Evolutionary conservation across 1,140 invertebrate species (phyloP).

Genomic region (Sminthurides bifidus): DNA sequence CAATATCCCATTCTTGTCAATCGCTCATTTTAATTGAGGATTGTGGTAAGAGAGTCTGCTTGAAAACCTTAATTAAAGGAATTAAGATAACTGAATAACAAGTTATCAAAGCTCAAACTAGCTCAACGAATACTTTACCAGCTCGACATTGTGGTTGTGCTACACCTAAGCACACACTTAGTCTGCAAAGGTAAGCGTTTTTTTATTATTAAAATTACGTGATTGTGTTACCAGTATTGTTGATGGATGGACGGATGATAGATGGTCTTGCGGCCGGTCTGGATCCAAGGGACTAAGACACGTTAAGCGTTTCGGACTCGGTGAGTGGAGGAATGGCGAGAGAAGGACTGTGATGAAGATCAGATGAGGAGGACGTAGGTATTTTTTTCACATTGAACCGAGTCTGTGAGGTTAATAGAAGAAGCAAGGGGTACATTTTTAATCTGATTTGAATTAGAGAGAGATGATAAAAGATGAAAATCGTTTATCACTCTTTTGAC

Average conservation of each 20-base stretch:
- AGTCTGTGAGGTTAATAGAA: constrained; percentile 21
- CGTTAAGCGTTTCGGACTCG: constrained; percentile 1
- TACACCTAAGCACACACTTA: constrained; percentile 1
- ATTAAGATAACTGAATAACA: no score
- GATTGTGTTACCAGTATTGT: constrained; percentile 2
- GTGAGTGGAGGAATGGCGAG: background rate
- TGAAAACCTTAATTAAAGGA: no score
- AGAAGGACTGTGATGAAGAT: background rate
- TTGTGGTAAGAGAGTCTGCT: no score
- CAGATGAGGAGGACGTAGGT: background rate
- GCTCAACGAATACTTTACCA: background rate
- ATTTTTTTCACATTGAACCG: background rate
- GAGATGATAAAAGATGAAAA: constrained; percentile 27
- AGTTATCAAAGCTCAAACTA: no score
- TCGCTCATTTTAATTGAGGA: no score
- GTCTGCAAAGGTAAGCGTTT: no score
- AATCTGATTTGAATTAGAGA: constrained; percentile 32
- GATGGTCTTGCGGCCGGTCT: constrained; percentile 12
- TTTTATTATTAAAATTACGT: no score
- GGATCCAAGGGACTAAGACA: constrained; percentile 5
- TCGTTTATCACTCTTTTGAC: constrained; percentile 31
- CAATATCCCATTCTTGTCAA: no score
- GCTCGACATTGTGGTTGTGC: background rate
- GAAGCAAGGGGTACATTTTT: constrained; percentile 17
- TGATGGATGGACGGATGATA: constrained; percentile 12